Evolutionary conservation across 2,113 vertebrate genomes (phyloP).

Genomic region (Recurvirostra avosetta): DNA sequence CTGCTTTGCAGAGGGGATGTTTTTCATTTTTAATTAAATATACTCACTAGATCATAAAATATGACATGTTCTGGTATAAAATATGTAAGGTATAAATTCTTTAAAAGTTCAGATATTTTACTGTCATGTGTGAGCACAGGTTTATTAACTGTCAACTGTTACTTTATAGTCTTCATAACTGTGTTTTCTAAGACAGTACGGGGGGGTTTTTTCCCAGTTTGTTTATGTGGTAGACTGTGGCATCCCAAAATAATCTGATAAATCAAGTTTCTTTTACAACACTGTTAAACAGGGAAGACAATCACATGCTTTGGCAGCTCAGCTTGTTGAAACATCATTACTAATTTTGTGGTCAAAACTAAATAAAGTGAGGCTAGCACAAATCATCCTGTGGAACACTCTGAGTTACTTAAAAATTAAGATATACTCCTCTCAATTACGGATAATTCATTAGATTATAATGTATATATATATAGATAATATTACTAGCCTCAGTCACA

Average conservation of each 20-base stretch:
- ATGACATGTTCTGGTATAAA: neutral
- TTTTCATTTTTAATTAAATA: slow-evolving; percentile 27
- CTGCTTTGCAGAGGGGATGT: neutral
- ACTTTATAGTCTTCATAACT: slow-evolving; percentile 37
- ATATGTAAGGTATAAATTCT: neutral
- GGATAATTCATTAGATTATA: neutral
- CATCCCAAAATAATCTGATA: neutral
- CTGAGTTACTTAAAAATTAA: neutral
- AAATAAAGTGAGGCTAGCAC: neutral
- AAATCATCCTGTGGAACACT: neutral
- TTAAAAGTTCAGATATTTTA: neutral
- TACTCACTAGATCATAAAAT: neutral
- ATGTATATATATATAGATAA: neutral
- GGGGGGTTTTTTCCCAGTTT: neutral
- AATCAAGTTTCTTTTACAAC: neutral
- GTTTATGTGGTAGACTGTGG: neutral
- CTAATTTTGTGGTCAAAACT: neutral
- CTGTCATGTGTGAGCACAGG: neutral
- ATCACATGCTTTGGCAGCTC: neutral
- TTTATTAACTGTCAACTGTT: slow-evolving; percentile 50
- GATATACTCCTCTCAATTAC: neutral
- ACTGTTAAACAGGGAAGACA: neutral
- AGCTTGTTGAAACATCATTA: neutral
- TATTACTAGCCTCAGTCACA: neutral
- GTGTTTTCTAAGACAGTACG: neutral